Evolutionary conservation across 2,113 vertebrate species (phyloP).

Genomic region (Phoxinus phoxinus): DNA sequence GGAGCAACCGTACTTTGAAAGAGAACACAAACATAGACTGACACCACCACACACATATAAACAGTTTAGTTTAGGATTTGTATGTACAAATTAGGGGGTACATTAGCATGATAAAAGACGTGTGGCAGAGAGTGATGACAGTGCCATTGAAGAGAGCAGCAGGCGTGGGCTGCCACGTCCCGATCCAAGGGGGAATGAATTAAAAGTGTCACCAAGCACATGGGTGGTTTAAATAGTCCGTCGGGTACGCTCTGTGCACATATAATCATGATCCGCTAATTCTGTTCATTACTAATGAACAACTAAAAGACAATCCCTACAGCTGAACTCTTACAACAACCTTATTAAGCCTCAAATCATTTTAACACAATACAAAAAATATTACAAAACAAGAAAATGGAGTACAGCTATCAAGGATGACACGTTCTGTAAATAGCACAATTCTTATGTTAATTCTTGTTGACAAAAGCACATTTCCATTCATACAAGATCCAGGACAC

Average conservation of each 20-base stretch:
- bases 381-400: not conserved
- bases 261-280: not conserved
- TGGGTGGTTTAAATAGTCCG: constrained; percentile 24
- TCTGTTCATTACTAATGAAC: not conserved
- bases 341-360: too few species aligned
- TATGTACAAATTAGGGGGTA: constrained; percentile 21
- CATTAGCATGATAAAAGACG: constrained; percentile 45
- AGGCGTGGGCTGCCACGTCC: constrained; percentile 26
- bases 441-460: not conserved
- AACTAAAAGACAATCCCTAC: not conserved
- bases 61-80: constrained; percentile 5
- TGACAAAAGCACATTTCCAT: not conserved
- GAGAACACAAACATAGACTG: constrained; percentile 4
- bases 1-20: not conserved
- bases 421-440: not conserved
- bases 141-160: constrained; percentile 24
- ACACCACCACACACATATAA: not conserved
- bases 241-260: not conserved
- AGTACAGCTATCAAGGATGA: not conserved
- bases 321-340: not conserved
- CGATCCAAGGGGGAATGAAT: constrained; percentile 2
- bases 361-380: too few species aligned
- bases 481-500: not conserved
- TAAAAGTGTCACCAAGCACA: constrained; percentile 24
- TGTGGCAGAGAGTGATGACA: constrained; percentile 36